Evolutionary conservation across 2,113 vertebrate genomes (phyloP).

Genomic region (Anhinga rufa): DNA sequence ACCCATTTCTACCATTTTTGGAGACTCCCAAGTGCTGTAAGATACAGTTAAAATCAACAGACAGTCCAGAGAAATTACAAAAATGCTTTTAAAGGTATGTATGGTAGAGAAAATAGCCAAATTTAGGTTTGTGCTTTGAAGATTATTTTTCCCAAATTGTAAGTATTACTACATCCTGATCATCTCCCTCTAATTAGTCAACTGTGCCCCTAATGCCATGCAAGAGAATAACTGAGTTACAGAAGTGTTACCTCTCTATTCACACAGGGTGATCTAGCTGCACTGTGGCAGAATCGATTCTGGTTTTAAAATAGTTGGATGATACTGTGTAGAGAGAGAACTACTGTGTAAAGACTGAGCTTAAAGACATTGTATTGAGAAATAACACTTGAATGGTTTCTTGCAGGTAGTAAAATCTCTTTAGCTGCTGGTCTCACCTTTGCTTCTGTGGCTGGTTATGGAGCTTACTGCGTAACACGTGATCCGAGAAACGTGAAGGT

Average conservation of each 20-base stretch:
- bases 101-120: background rate
- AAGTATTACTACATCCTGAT: background rate
- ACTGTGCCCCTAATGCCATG: background rate
- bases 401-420: slow-evolving; percentile 85
- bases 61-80: background rate
- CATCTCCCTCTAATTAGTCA: background rate
- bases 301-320: background rate
- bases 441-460: slow-evolving; percentile 83
- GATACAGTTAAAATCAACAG: background rate
- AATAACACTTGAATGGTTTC: background rate
- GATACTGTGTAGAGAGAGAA: background rate
- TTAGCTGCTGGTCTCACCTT: slow-evolving; percentile 86
- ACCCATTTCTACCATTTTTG: background rate
- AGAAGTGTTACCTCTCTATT: background rate
- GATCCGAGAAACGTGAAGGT: slow-evolving; percentile 82
- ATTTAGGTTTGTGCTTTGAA: background rate
- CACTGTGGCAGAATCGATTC: background rate
- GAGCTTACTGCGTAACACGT: slow-evolving; percentile 80
- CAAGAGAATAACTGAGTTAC: background rate
- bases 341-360: background rate
- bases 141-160: background rate
- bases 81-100: background rate
- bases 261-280: background rate
- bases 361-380: background rate
- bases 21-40: background rate